Conservation (phyloP, 2,797 vertebrate genomes). For the Pseudochirops corinnae region DNA sequence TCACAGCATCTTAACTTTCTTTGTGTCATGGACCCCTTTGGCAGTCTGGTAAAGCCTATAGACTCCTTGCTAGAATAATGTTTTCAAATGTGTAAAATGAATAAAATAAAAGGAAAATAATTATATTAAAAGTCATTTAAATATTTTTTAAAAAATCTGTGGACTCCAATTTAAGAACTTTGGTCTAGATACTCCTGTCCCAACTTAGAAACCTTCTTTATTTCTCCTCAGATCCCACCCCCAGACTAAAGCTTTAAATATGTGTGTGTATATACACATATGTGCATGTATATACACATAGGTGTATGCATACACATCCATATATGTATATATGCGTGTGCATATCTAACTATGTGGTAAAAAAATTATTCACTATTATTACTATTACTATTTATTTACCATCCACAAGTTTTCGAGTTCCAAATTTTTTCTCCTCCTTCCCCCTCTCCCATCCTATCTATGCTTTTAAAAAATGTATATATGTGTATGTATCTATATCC, state of each 20-base stretch:
- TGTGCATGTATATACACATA: too few species aligned
- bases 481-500: background rate
- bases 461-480: background rate
- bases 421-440: too few species aligned
- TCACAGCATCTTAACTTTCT: background rate
- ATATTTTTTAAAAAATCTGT: background rate
- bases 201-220: background rate
- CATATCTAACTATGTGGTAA: too few species aligned
- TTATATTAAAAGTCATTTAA: background rate
- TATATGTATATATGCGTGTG: background rate
- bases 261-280: too few species aligned
- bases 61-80: background rate
- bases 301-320: too few species aligned
- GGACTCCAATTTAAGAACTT: background rate
- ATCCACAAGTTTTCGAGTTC: too few species aligned
- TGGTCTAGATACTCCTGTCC: background rate
- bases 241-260: background rate
- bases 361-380: too few species aligned
- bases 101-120: background rate
- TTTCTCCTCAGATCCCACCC: background rate
- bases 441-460: background rate
- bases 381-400: too few species aligned
- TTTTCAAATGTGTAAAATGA: background rate
- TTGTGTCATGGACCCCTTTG: background rate
- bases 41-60: background rate